These are phyloP conservation scores for Pempheris klunzingeri DNA, from an alignment of 2,797 vertebrate genomes.

Conservation along the genomic window DNA sequence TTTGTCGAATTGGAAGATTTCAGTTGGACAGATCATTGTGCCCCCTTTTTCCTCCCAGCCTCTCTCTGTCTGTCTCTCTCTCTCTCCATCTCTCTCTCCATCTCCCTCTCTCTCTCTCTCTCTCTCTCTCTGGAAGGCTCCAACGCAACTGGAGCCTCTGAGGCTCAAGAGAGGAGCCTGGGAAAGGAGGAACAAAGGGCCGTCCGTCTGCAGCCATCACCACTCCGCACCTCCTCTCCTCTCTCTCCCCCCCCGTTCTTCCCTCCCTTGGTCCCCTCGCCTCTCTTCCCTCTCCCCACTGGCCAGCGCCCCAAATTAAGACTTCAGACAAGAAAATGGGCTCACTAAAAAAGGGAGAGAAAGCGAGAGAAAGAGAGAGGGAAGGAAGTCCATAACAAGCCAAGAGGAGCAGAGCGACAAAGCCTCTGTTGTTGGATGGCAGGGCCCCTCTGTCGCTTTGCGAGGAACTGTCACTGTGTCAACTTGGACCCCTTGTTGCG, in stretches of 20 bases:
- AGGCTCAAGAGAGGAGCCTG: slow-evolving; percentile 86
- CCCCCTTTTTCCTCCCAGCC: slow-evolving; percentile 59
- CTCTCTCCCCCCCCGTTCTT: slow-evolving; percentile 43
- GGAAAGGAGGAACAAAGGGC: slow-evolving; percentile 86
- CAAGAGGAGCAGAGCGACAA: slow-evolving; percentile 82
- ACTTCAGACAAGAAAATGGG: slow-evolving; percentile 87
- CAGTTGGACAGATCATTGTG: slow-evolving; percentile 83
- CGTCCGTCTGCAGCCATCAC: slow-evolving; percentile 83
- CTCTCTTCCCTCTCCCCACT: slow-evolving; percentile 78
- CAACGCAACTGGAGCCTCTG: slow-evolving; percentile 84
- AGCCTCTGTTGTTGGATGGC: slow-evolving; percentile 83
- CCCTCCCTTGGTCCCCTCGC: slow-evolving; percentile 67
- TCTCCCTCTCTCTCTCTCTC: slow-evolving; percentile 44
- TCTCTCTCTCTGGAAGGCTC: slow-evolving; percentile 78
- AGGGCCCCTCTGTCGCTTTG: slow-evolving; percentile 79
- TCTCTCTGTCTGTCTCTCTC: slow-evolving; percentile 28
- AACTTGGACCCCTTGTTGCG: slow-evolving; percentile 77
- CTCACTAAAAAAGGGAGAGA: slow-evolving; percentile 78
- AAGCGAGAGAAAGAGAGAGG: slow-evolving; percentile 68
- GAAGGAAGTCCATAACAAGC: slow-evolving; percentile 82
- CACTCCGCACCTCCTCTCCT: slow-evolving; percentile 66
- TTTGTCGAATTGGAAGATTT: slow-evolving; percentile 70
- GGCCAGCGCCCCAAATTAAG: slow-evolving; percentile 86
- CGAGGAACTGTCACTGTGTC: slow-evolving; percentile 81
- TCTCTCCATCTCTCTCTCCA: slow-evolving; percentile 23